Base-by-base conservation (phyloP, 2,113 vertebrate genomes). In the Macaca nemestrina region DNA sequence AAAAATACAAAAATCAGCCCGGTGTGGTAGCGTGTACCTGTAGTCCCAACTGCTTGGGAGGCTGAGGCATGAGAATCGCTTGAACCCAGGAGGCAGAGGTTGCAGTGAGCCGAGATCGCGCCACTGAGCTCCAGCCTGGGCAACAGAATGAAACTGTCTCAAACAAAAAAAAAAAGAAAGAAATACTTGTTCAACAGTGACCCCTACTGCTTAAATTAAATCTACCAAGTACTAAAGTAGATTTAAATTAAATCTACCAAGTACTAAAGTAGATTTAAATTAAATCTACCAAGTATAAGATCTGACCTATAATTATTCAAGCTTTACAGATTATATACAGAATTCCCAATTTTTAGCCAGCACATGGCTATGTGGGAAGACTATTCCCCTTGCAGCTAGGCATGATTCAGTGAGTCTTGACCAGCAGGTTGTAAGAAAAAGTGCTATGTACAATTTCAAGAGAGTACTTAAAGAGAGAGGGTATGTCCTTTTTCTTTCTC, bases 171-270 rank as follows among this genome's bases (percentile, higher is more conserved):
- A 25, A 40, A 76, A 48, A 76, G 17, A 94, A 85, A 76, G 1
- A 92, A 75, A 85, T 25, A 89, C 27, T 86, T 88, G 68, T 38
- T 95, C 72, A 93, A 85, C 87, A 91, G 67, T 59, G 93, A 91
- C 90, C 72, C 57, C 90, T 96, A 72, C 40, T 95, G 94, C 79
- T 89, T 61, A 87, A 86, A 91, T 20, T 79, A 76, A n/a, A 88
- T 78, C 59, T 73, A 79, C 40, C 8, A 82, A 86, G 55, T 89
- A 17, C 48, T 50, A 14, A 50, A 50, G 48, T 50, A 50, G 48
- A 50, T 50, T 50, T 50, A 50, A 50, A 50, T 50, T 50, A 50
- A 50, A 50, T 50, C 48, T 48, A 48, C 45, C 45, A 45, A 45
- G 45, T 45, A 45, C 45, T 48, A 48, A 11, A 48, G 10, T 50